Base-by-base conservation (phyloP, 2,888 invertebrate genomes). In the Adela reaumurella region DNA sequence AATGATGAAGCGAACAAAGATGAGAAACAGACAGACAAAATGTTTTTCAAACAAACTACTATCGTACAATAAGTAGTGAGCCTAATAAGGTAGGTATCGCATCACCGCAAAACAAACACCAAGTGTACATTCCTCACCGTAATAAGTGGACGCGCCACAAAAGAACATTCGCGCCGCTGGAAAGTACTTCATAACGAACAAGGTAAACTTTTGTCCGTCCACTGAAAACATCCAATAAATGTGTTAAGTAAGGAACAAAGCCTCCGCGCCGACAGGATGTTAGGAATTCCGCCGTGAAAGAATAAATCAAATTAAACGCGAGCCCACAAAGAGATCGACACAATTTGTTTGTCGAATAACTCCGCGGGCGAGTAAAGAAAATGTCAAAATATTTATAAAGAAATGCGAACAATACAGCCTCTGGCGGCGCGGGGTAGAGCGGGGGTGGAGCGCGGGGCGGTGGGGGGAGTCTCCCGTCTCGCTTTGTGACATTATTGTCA, bases 381-480 rank as follows among this genome's bases (percentile, higher is more conserved):
- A 77, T 77, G 77, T 78, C 78, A 77, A 73, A 78, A 77, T 77
- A 78, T 78, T 77, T 77, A 74, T 73, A 76, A 74, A 76, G 76
- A 74, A 73, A 74, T 65, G 65, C 54, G 63, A 61, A 76, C 78
- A 77, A 77, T 73, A n/a, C n/a, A n/a, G n/a, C n/a, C n/a, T n/a
- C n/a, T n/a, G n/a, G n/a, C n/a, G n/a, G 63, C 62, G 24, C 24
- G 24, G 24, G 8, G 24, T 4, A 4, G 8, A 8, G 24, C 24
- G 24, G 24, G 24, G 24, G 24, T 8, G 24, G 24, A 8, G 24
- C n/a, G n/a, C n/a, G 24, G 8, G 24, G 24, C 24, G 24, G 24
- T 8, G 51, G 46, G 53, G 52, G 57, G 64, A 70, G 56, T 74
- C 57, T 68, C 73, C 62, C 65, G 74, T 58, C 58, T 35, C 62